Evolutionary conservation across 2,888 invertebrate genomes (phyloP).

Genomic region (Agriopis aurantiaria): DNA sequence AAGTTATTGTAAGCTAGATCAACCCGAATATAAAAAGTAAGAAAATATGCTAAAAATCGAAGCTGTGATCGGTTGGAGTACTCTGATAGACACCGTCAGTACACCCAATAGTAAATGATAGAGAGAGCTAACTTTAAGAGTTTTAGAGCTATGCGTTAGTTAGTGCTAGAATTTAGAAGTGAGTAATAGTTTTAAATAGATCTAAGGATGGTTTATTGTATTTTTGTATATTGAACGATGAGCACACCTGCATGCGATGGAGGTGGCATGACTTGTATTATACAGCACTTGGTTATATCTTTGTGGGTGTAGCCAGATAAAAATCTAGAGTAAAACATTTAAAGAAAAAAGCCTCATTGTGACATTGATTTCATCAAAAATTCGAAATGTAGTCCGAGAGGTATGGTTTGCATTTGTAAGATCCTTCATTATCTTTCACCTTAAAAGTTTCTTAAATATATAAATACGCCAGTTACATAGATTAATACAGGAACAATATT

Average conservation of each 20-base stretch:
- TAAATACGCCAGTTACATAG: background rate
- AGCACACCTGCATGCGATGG: conserved; percentile 54
- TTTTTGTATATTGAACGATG: conserved; percentile 41
- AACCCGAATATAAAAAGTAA: too few relatives aligned
- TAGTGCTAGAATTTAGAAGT: conserved; percentile 12
- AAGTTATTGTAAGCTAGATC: too few relatives aligned
- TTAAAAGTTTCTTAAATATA: background rate
- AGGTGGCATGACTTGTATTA: conserved; percentile 55
- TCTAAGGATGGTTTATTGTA: conserved; percentile 30
- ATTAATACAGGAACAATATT: too few relatives aligned
- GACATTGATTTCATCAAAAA: background rate
- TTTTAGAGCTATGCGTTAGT: background rate
- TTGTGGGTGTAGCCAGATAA: conserved; percentile 48
- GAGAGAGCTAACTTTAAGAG: background rate
- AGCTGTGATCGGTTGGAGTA: too few relatives aligned
- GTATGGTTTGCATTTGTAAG: background rate
- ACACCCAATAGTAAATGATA: background rate
- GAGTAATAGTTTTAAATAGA: conserved; percentile 12
- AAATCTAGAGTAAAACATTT: background rate
- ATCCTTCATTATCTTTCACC: background rate
- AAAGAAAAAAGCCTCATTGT: background rate
- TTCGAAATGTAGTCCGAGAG: background rate
- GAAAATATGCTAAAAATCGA: too few relatives aligned
- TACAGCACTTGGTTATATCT: conserved; percentile 55
- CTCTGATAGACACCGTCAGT: background rate